These are phyloP conservation scores for Ichneumon xanthorius DNA, from an alignment of 2,888 invertebrate genomes.

Conservation along the genomic window DNA sequence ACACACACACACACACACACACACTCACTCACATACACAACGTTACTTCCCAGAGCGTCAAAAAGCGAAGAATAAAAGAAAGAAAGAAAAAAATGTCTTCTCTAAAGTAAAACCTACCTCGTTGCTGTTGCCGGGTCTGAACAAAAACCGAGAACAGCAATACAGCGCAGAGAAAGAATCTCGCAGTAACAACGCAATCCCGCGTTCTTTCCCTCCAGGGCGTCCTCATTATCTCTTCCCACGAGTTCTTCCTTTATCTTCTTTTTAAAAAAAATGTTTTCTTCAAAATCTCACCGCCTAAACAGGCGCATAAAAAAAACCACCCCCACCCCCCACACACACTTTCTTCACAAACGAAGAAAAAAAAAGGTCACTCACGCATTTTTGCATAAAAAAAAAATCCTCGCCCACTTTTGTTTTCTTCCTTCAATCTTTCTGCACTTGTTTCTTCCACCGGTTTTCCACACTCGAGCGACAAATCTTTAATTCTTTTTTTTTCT, in stretches of 20 bases:
- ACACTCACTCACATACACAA: not conserved
- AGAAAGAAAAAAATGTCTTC: not conserved
- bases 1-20: not conserved
- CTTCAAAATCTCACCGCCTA: constrained; percentile 5
- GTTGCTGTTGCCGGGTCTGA: constrained; percentile 70
- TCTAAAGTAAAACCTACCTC: constrained; percentile 62
- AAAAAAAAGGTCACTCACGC: constrained; percentile 57
- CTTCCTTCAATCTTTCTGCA: not conserved
- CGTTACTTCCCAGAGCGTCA: not conserved
- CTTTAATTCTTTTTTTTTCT: not conserved
- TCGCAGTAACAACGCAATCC: constrained; percentile 59
- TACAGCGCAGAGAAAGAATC: constrained; percentile 64
- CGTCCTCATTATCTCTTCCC: constrained; percentile 64
- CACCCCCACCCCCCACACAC: constrained; percentile 28
- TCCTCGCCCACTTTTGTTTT: constrained; percentile 14
- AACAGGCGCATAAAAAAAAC: constrained; percentile 24
- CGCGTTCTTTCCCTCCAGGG: constrained; percentile 58
- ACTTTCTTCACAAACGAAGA: not conserved
- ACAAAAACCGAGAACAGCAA: constrained; percentile 70
- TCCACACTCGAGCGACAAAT: not conserved
- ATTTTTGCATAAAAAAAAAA: constrained; percentile 55
- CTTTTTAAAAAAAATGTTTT: not conserved
- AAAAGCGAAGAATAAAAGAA: not conserved
- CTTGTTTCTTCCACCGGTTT: not conserved
- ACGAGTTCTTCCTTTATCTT: constrained; percentile 3